Percentiles rank a stretch among this genome's conserved stretches.
phyloP scores from a whole-genome alignment of 2,888 invertebrate genomes.

The Cryptocephalus moraei region DNA sequence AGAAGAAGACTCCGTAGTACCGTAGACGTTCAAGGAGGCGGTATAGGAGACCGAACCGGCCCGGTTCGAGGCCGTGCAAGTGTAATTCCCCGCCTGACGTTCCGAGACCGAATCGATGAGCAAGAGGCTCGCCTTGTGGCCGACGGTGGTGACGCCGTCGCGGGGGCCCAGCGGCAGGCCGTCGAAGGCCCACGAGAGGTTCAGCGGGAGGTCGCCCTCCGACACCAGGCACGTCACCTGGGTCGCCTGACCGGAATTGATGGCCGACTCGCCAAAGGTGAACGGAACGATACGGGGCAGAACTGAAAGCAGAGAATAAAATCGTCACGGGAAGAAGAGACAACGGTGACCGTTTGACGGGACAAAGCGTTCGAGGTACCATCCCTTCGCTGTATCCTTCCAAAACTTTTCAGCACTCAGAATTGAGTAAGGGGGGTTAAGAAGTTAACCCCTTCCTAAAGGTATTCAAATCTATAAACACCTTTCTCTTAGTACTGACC shows the following conservation, averaged over 20 bases:
- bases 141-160: slow-evolving; percentile 31
- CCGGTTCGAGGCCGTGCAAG: slow-evolving; percentile 34
- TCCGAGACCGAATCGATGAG: slow-evolving; percentile 34
- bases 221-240: slow-evolving; percentile 60
- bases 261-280: slow-evolving; percentile 64
- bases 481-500: too few species aligned
- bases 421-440: too few species aligned
- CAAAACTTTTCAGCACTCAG: too few species aligned
- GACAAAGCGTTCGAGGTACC: too few species aligned
- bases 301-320: slow-evolving; percentile 48
- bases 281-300: slow-evolving; percentile 72
- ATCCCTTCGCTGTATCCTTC: too few species aligned
- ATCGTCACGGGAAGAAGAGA: too few species aligned
- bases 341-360: too few species aligned
- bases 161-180: slow-evolving; percentile 33
- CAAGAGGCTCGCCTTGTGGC: slow-evolving; percentile 39
- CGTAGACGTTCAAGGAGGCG: slow-evolving; percentile 34
- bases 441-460: too few species aligned
- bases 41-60: slow-evolving; percentile 34
- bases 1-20: slow-evolving; percentile 15
- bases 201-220: slow-evolving; percentile 47
- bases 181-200: slow-evolving; percentile 46
- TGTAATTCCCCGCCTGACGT: slow-evolving; percentile 36
- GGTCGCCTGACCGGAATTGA: slow-evolving; percentile 69
- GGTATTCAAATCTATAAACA: too few species aligned